Base-by-base conservation (phyloP, 2,113 vertebrate species). In the Paraplagusia blochii region DNA sequence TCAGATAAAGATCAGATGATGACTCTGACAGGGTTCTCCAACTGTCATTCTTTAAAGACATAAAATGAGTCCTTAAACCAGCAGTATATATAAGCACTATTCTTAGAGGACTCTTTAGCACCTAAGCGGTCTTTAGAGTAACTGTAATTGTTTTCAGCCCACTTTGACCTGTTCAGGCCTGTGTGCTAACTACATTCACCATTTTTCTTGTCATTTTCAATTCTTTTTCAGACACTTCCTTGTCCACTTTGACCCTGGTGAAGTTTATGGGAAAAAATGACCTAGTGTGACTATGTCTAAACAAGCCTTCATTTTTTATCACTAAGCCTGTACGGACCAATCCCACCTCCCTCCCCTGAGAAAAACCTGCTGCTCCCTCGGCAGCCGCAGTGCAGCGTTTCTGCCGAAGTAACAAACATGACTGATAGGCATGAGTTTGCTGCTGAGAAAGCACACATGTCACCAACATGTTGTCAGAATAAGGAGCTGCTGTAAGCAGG, bases 241-340 rank as follows among this genome's bases (percentile, higher is more conserved):
- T 36, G 9, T 51, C 48, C 18, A 53, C 69, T 42, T n/a, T 22
- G 74, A 59, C 54, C 75, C 66, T 84, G 86, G 82, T 66, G 10
- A 59, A 63, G 65, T 61, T 61, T 82, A 76, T 90, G 88, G 88
- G 89, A 90, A 82, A 82, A 80, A 78, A 67, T 79, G 76, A 84
- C 85, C 77, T 63, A n/a, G 53, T 63, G 78, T 69, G 79, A 72
- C 75, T 76, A 56, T 82, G 72, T 85, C 75, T 67, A 87, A 87
- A 90, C 78, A 88, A 89, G 83, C 65, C 29, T 77, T 69, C 69
- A 58, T 77, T 85, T 87, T n/a, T 88, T 84, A 86, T 83, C 76
- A 76, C 77, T 67, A 49, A n/a, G 53, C 57, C 67, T 49, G 35
- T 50, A 78, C 52, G 35, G 67, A 72, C 33, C 13, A 35, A 12